A percentile compares a stretch with the other conserved stretches of the same genome.
These are phyloP conservation scores for Trimorus sp. DNA, from an alignment of 2,888 invertebrate genomes.

Conservation along the genomic window DNA sequence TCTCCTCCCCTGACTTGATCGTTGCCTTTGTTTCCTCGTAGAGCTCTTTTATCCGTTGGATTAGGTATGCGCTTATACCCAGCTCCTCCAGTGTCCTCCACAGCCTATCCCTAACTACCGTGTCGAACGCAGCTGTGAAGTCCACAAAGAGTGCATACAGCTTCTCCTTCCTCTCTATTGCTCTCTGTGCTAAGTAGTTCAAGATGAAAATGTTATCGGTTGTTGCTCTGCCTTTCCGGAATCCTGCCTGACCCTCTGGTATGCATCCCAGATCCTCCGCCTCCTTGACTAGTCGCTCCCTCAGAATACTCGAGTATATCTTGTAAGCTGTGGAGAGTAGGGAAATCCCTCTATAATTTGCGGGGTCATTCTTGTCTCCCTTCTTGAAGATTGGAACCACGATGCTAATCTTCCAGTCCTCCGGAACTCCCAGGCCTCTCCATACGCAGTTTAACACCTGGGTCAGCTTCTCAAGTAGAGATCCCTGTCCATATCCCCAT, in stretches of 20 bases:
- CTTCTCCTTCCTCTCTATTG: background rate
- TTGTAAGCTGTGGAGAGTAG: constrained; percentile 16
- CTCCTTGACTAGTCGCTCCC: background rate
- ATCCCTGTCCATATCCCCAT: constrained; percentile 39
- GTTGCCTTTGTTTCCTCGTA: constrained; percentile 38
- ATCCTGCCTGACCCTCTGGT: constrained; percentile 59
- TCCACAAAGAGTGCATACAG: background rate
- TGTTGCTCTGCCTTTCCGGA: constrained; percentile 48
- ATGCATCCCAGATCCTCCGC: constrained; percentile 1
- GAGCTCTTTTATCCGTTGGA: constrained; percentile 17
- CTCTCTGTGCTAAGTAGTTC: constrained; percentile 33
- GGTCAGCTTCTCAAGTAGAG: constrained; percentile 7
- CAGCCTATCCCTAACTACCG: constrained; percentile 51
- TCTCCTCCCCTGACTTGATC: constrained; percentile 6
- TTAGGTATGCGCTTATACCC: constrained; percentile 17
- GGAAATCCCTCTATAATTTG: constrained; percentile 64
- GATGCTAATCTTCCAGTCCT: background rate
- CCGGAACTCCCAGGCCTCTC: constrained; percentile 50
- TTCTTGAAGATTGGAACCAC: constrained; percentile 36
- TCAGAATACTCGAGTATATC: constrained; percentile 40
- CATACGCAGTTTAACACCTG: constrained; percentile 26
- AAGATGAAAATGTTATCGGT: constrained; percentile 57
- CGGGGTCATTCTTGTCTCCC: constrained; percentile 28
- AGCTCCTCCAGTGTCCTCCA: constrained; percentile 45
- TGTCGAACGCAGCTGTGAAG: constrained; percentile 57